Evolutionary conservation across 2,888 invertebrate species (phyloP), one percentile per base, ranked within the genome.

Genomic region (Lasiommata megera): DNA sequence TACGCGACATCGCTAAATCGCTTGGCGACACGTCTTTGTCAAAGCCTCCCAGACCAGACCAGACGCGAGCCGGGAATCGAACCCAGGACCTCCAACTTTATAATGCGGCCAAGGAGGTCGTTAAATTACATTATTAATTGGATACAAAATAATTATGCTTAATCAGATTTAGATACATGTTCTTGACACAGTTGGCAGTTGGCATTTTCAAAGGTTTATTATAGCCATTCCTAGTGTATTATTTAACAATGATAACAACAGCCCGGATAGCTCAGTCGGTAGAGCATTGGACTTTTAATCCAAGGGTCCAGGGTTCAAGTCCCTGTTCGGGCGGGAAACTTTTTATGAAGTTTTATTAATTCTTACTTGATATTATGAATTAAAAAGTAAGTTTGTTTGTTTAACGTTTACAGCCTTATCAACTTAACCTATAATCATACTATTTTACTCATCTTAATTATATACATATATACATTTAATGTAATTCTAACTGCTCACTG

Each of bases 281-380:
- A 91, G 89, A 90, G 91, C 89, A 89, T 89, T 88, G 89, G 89
- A 88, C 89, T 89, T 93, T 94, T 94, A 94, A 94, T 93, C 93
- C 93, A 93, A 93, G 93, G 93, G 93, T 93, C 93, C 93, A 93
- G 93, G 93, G 93, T 93, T 93, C 93, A 93, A 94, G 93, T 93
- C 93, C 93, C 93, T 93, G 93, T 92, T 92, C 93, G 93, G 93
- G 93, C 93, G 93, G 60, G 17, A 47, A 18, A 83, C 70, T 56
- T 17, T n/a, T 18, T 29, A 37, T 47, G n/a, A n/a, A n/a, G n/a
- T n/a, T n/a, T n/a, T n/a, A n/a, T n/a, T n/a, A n/a, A n/a, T n/a
- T 23, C 5, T 5, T n/a, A n/a, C n/a, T n/a, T n/a, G n/a, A n/a
- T n/a, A n/a, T n/a, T n/a, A n/a, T n/a, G n/a, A n/a, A n/a, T n/a